These are phyloP conservation scores for Lucifuga dentata DNA, from an alignment of 2,113 vertebrate species.

Conservation along the genomic window DNA sequence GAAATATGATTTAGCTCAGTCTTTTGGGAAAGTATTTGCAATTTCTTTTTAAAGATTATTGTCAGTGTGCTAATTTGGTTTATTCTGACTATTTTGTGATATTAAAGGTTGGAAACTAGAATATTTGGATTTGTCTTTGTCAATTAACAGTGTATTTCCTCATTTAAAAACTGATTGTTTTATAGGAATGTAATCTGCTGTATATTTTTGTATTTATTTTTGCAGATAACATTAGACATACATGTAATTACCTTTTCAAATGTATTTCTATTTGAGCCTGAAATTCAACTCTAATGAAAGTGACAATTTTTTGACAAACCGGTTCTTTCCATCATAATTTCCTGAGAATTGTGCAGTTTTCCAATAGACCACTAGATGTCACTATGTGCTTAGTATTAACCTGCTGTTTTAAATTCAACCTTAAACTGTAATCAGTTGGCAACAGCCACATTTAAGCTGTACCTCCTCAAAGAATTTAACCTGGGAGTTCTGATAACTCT, in stretches of 20 bases:
- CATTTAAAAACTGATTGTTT: no score
- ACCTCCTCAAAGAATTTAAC: no score
- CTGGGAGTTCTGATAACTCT: no score
- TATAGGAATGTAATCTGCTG: no score
- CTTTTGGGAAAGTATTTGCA: conserved; percentile 40
- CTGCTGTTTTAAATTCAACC: not conserved
- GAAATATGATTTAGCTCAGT: conserved; percentile 4
- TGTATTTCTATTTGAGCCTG: no score
- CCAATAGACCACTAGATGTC: conserved; percentile 40
- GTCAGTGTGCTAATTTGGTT: conserved; percentile 50
- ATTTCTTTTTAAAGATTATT: conserved; percentile 46
- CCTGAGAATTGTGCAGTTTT: not conserved
- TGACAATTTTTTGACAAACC: no score
- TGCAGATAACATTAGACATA: no score
- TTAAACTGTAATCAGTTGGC: conserved; percentile 5
- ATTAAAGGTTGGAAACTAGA: conserved; percentile 68
- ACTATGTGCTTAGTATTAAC: not conserved
- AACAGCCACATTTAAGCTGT: not conserved
- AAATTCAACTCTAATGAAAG: no score
- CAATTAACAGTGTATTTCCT: no score
- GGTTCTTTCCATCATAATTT: no score
- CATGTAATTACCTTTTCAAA: no score
- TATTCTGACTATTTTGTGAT: conserved; percentile 70
- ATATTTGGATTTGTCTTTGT: not conserved
- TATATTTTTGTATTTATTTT: no score